phyloP scores from a whole-genome alignment of 2,888 invertebrate genomes.

The Carabus problematicus region DNA sequence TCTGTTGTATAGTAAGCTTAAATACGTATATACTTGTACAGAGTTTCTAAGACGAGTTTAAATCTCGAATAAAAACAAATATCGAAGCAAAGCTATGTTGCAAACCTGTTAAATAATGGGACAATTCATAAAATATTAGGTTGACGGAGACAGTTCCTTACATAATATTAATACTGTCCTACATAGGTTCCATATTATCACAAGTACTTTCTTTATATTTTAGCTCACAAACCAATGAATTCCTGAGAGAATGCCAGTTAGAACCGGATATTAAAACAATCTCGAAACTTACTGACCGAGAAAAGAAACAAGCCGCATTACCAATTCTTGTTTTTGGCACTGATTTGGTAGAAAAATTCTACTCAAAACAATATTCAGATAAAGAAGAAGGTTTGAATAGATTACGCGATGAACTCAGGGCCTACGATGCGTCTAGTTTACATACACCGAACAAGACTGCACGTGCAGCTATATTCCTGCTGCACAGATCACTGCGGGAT shows the following conservation, averaged over 20 bases:
- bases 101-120: too few relatives aligned
- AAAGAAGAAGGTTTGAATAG: constrained; percentile 86
- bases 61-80: too few relatives aligned
- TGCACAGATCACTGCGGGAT: constrained; percentile 83
- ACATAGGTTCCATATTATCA: too few relatives aligned
- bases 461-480: constrained; percentile 77
- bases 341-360: constrained; percentile 88
- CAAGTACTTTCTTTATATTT: constrained; percentile 45
- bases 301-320: constrained; percentile 85
- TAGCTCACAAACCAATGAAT: constrained; percentile 85
- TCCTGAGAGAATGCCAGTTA: constrained; percentile 74
- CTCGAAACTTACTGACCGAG: constrained; percentile 76
- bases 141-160: too few relatives aligned
- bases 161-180: too few relatives aligned
- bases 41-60: too few relatives aligned
- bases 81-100: too few relatives aligned
- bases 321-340: constrained; percentile 92
- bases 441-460: constrained; percentile 80
- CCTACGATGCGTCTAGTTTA: constrained; percentile 58
- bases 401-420: constrained; percentile 65
- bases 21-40: too few relatives aligned
- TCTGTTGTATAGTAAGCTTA: neutral
- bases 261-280: constrained; percentile 63
- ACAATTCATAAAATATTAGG: too few relatives aligned
- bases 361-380: constrained; percentile 88